Base-by-base conservation (phyloP, 2,888 invertebrate species). In the Trachelus troglodyta region DNA sequence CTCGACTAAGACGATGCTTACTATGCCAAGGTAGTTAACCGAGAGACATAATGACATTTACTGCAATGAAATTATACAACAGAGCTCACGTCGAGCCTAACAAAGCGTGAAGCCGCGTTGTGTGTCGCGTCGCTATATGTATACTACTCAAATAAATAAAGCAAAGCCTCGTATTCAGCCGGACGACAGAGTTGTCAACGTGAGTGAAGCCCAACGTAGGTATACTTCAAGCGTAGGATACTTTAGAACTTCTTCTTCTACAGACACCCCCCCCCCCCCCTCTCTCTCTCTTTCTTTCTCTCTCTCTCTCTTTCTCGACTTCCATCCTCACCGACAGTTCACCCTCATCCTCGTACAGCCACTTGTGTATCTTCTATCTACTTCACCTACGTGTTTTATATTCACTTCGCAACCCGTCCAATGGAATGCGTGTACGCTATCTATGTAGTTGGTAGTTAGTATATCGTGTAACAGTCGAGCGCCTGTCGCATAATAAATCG, bases 401-500 rank as follows among this genome's bases (percentile, higher is more conserved):
- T 79, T 79, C 79, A 79, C 56, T 40, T 69, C 33, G 37, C 69
- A 73, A 76, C 15, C 37, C 74, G 33, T 69, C 74, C 74, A 74
- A 69, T 69, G 76, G 76, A 76, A 79, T 76, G 73, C 73, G 74
- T 79, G 56, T 75, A 73, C 74, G 71, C 76, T 69, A 35, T 68
- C 76, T 73, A 68, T 74, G 31, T 30, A 30, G 34, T 69, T 40
- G 71, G 76, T 75, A 81, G 79, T 82, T 81, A 80, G 80, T 80
- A 81, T 81, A 76, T 79, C 79, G 75, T 79, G 81, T 80, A 79
- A 76, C 77, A 77, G 74, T 79, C 37, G 73, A 23, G 77, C 80
- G 80, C 75, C 76, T 75, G 79, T 73, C 76, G 83, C 81, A 80
- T 81, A 80, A 78, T 76, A 81, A 81, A 75, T 81, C 74, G 78